Conservation (phyloP, 2,797 vertebrate species). For the Myotis daubentonii region DNA sequence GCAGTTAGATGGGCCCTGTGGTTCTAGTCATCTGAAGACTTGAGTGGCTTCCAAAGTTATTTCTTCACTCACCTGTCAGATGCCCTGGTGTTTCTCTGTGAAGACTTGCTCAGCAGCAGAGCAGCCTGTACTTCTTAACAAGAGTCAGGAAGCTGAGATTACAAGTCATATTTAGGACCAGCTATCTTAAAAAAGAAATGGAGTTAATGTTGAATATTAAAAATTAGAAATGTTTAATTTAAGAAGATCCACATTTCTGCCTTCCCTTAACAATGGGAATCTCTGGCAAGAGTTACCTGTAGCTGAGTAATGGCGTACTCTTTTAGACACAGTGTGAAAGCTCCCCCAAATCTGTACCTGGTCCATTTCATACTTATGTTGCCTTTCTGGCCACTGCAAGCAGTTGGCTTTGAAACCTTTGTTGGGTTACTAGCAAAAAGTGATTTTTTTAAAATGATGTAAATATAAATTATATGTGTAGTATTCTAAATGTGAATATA, state of each 20-base stretch:
- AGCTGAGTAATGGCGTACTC: neutral
- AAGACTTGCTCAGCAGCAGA: neutral
- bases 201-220: neutral
- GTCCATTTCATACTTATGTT: neutral
- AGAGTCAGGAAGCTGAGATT: neutral
- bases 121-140: neutral
- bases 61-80: neutral
- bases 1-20: neutral
- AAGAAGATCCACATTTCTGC: neutral
- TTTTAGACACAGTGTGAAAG: neutral
- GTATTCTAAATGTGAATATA: neutral
- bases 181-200: neutral
- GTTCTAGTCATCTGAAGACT: neutral
- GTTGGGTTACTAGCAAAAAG: neutral
- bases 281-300: neutral
- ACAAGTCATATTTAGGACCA: neutral
- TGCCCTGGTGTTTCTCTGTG: neutral
- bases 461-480: neutral
- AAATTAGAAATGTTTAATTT: neutral
- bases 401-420: neutral
- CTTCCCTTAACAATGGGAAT: neutral
- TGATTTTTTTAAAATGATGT: neutral
- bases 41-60: neutral
- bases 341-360: neutral
- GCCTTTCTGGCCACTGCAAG: neutral